Percentiles rank a stretch among this genome's conserved stretches.
phyloP scores from a whole-genome alignment of 1,140 invertebrate species.

The Wiebesia pumilae region DNA sequence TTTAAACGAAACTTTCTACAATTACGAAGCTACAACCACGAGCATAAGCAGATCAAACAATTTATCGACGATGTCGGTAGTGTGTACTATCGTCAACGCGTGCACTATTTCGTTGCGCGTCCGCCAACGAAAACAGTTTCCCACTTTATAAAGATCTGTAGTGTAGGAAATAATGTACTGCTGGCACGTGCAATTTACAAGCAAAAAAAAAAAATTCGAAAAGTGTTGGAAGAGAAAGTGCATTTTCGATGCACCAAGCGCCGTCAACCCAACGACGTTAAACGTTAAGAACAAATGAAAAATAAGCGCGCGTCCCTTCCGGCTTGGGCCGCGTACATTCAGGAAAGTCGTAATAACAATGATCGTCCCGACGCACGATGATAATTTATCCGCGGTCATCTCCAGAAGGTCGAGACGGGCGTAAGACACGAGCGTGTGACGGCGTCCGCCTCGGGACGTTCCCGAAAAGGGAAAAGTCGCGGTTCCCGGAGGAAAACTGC shows the following conservation, averaged over 20 bases:
- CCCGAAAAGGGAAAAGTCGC: conserved; percentile 1
- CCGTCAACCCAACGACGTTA: no score
- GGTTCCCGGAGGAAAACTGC: neutral
- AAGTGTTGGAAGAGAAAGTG: neutral
- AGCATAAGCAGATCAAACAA: neutral
- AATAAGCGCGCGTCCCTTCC: no score
- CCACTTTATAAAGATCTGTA: neutral
- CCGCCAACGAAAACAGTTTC: neutral
- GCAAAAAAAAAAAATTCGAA: neutral
- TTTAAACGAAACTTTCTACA: neutral
- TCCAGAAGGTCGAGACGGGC: neutral
- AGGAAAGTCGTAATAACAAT: neutral
- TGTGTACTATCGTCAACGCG: neutral
- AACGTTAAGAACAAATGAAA: no score
- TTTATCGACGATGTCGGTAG: neutral
- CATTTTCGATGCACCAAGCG: neutral
- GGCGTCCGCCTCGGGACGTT: neutral
- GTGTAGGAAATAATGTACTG: neutral
- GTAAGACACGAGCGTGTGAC: neutral
- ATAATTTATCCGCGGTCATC: conserved; percentile 21
- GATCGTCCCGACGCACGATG: conserved; percentile 3
- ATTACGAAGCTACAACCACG: neutral
- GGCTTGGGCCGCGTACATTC: neutral
- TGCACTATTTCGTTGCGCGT: neutral
- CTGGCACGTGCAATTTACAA: no score